A percentile compares a stretch with the other conserved stretches of the same genome.
phyloP scores from a whole-genome alignment of 2,888 invertebrate genomes.

The Lasioglossum vierecki region DNA sequence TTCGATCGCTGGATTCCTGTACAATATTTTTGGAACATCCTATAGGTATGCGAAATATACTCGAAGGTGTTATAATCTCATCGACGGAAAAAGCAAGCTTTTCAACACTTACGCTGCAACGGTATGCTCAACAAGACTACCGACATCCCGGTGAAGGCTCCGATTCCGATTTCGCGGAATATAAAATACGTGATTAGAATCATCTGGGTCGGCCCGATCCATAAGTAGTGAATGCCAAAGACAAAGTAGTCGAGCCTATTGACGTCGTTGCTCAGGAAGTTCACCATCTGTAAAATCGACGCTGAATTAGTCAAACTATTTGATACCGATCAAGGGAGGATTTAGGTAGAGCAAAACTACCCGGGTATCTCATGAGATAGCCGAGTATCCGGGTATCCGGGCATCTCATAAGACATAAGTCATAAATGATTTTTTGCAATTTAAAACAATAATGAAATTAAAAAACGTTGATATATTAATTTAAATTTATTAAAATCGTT shows the following conservation, averaged over 20 bases:
- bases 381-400: too few species aligned
- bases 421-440: too few species aligned
- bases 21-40: too few species aligned
- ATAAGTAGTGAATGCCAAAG: constrained; percentile 89
- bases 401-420: too few species aligned
- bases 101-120: constrained; percentile 78
- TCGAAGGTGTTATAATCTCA: too few species aligned
- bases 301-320: background rate
- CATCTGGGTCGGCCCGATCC: constrained; percentile 91
- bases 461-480: too few species aligned
- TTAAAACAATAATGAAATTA: too few species aligned
- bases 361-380: too few species aligned
- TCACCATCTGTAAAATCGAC: constrained; percentile 84
- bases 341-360: too few species aligned
- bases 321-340: background rate
- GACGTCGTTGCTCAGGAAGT: constrained; percentile 91
- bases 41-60: too few species aligned
- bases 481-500: too few species aligned
- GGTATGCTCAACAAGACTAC: constrained; percentile 85
- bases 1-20: too few species aligned
- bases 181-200: constrained; percentile 86
- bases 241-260: constrained; percentile 90
- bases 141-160: constrained; percentile 85
- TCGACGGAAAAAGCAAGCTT: background rate
- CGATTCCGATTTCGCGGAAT: constrained; percentile 84